Percentiles rank a stretch among this genome's conserved stretches.
These are phyloP conservation scores for Ypsolopha sequella DNA, from an alignment of 2,888 invertebrate species.

Conservation along the genomic window DNA sequence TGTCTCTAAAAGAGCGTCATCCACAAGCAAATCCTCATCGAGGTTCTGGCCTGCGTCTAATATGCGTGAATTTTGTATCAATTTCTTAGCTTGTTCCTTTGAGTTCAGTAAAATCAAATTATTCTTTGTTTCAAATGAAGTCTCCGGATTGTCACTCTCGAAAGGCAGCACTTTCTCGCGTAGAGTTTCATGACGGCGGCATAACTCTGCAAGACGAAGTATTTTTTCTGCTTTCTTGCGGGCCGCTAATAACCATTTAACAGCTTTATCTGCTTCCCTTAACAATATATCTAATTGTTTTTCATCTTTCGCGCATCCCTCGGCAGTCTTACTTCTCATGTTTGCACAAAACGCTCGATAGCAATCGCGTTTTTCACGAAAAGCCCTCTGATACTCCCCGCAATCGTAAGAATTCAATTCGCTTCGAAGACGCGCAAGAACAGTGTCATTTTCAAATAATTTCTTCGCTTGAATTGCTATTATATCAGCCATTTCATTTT, in stretches of 20 bases:
- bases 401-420: constrained; percentile 55
- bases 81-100: no score
- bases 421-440: constrained; percentile 37
- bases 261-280: constrained; percentile 38
- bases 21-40: constrained; percentile 40
- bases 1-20: constrained; percentile 37
- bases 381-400: constrained; percentile 53
- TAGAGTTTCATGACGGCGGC: constrained; percentile 69
- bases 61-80: no score
- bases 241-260: constrained; percentile 47
- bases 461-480: constrained; percentile 53
- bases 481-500: constrained; percentile 55
- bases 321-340: constrained; percentile 33
- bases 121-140: constrained; percentile 26
- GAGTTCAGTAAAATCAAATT: constrained; percentile 24
- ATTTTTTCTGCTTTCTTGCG: constrained; percentile 62
- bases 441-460: constrained; percentile 45
- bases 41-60: no score
- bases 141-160: constrained; percentile 29
- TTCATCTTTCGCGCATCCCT: constrained; percentile 33
- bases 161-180: constrained; percentile 61
- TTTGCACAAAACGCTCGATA: constrained; percentile 42
- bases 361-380: constrained; percentile 48
- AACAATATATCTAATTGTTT: constrained; percentile 38
- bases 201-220: constrained; percentile 56